phyloP scores from a whole-genome alignment of 2,888 invertebrate species.

The Shargacucullia verbasci region DNA sequence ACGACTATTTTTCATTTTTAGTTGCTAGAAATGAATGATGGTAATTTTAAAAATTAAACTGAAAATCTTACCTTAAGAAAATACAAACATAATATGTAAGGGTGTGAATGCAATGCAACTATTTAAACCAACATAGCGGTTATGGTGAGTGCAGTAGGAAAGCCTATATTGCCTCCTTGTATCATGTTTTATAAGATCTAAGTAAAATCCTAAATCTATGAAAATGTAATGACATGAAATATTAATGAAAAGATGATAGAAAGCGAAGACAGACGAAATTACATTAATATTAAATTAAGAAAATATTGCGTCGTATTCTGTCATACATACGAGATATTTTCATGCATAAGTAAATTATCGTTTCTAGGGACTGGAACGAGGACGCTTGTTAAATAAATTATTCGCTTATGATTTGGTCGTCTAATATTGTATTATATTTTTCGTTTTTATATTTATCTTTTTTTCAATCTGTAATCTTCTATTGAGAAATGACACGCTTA shows the following conservation, averaged over 20 bases:
- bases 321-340: conserved; percentile 12
- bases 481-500: too few relatives aligned
- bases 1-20: conserved; percentile 54
- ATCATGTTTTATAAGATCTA: too few relatives aligned
- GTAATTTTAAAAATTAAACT: conserved; percentile 27
- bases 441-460: too few relatives aligned
- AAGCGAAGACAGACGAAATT: neutral
- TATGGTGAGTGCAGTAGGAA: too few relatives aligned
- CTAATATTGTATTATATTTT: neutral
- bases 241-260: neutral
- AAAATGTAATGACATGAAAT: neutral
- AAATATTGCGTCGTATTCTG: neutral
- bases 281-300: conserved; percentile 9
- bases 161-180: neutral
- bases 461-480: too few relatives aligned
- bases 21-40: conserved; percentile 35
- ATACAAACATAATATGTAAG: too few relatives aligned
- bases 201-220: too few relatives aligned
- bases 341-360: conserved; percentile 10
- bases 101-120: too few relatives aligned
- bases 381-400: conserved; percentile 19
- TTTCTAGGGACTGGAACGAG: neutral
- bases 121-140: too few relatives aligned
- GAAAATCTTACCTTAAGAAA: conserved; percentile 22
- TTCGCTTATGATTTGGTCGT: conserved; percentile 12